phyloP scores from a whole-genome alignment of 2,888 invertebrate genomes.

The Andrena flavipes region DNA sequence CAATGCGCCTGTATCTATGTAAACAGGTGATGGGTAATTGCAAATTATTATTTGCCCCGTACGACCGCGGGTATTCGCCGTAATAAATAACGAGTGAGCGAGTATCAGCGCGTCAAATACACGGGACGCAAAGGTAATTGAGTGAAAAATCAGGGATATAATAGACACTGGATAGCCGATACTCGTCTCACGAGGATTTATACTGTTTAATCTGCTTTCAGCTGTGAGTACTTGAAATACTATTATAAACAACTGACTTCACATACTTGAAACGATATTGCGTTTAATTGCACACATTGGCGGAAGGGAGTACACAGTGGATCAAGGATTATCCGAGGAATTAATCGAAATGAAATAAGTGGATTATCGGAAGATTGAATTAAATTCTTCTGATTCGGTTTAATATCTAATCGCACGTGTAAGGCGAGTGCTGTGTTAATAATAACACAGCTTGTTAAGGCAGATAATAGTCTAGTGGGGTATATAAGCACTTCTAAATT shows the following conservation, averaged over 20 bases:
- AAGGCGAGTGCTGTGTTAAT: too few species aligned
- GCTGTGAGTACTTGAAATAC: neutral
- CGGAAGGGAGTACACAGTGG: too few species aligned
- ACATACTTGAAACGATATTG: neutral
- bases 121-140: slow-evolving; percentile 6
- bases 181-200: slow-evolving; percentile 11
- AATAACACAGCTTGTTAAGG: too few species aligned
- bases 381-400: too few species aligned
- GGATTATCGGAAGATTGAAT: too few species aligned
- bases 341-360: too few species aligned
- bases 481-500: too few species aligned
- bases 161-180: neutral
- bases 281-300: neutral
- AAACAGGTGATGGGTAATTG: slow-evolving; percentile 32
- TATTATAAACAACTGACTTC: neutral
- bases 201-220: slow-evolving; percentile 4
- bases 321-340: too few species aligned
- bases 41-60: slow-evolving; percentile 22
- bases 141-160: slow-evolving; percentile 7
- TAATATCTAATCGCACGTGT: too few species aligned
- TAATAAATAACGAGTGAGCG: slow-evolving; percentile 19
- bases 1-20: neutral
- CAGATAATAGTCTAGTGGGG: too few species aligned
- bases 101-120: neutral
- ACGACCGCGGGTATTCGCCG: neutral